phyloP scores from a whole-genome alignment of 2,888 invertebrate genomes.

The Drosophila sordidula region DNA sequence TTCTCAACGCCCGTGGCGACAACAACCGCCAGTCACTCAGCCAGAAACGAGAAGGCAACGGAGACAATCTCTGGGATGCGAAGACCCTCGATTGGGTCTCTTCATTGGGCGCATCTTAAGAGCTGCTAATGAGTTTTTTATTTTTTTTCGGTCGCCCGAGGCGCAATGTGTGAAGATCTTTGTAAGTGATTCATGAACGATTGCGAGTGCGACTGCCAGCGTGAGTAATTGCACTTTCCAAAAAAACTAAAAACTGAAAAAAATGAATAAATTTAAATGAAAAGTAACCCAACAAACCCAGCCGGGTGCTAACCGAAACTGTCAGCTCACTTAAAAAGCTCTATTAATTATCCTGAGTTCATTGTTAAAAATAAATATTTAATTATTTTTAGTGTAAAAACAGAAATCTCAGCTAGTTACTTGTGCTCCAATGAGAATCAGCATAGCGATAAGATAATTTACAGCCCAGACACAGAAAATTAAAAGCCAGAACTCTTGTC shows the following conservation, averaged over 20 bases:
- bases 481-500: conserved; percentile 15
- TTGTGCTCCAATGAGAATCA: conserved; percentile 13
- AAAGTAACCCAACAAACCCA: conserved; percentile 6
- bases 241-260: conserved; percentile 14
- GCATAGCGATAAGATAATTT: conserved; percentile 35
- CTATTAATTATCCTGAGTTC: conserved; percentile 43
- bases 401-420: conserved; percentile 14
- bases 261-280: conserved; percentile 7
- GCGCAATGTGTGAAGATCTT: conserved; percentile 55
- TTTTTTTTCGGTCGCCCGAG: conserved; percentile 9
- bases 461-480: conserved; percentile 26
- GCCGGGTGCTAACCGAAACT: conserved; percentile 22
- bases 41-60: conserved; percentile 24
- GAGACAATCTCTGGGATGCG: conserved; percentile 25
- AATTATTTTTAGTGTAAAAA: conserved; percentile 12
- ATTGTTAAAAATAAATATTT: conserved; percentile 26
- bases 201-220: conserved; percentile 10
- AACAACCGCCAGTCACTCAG: conserved; percentile 42
- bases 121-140: conserved; percentile 64
- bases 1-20: conserved; percentile 63
- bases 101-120: conserved; percentile 43
- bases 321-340: conserved; percentile 16
- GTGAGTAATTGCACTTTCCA: conserved; percentile 49
- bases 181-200: conserved; percentile 64
- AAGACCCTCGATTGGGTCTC: conserved; percentile 28